A percentile compares a stretch with the other conserved stretches of the same genome.
These are phyloP conservation scores for Folsomia manolachei DNA, from an alignment of 2,888 invertebrate genomes.

Conservation along the genomic window DNA sequence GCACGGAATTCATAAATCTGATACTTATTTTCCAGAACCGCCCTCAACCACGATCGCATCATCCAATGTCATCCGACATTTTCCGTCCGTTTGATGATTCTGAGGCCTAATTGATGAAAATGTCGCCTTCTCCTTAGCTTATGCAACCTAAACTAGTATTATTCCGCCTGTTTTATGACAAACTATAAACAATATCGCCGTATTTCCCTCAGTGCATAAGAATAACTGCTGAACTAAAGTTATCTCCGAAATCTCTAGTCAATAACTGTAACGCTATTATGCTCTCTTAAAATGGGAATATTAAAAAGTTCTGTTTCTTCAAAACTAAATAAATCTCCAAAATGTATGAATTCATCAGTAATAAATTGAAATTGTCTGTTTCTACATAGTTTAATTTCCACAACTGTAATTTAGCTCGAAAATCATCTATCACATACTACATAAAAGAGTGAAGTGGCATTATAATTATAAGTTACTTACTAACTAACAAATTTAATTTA, in stretches of 20 bases:
- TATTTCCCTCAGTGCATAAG: slow-evolving; percentile 30
- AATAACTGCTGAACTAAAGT: slow-evolving; percentile 22
- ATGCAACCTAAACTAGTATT: slow-evolving; percentile 7
- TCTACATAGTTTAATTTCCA: slow-evolving; percentile 3
- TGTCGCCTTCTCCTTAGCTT: background rate
- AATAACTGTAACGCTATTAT: background rate
- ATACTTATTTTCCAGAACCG: too few species aligned
- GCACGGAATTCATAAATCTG: too few species aligned
- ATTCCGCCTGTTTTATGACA: slow-evolving; percentile 9
- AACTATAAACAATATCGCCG: slow-evolving; percentile 19
- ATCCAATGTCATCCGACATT: slow-evolving; percentile 41
- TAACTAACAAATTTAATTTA: background rate
- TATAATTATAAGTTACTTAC: background rate
- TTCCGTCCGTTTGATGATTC: slow-evolving; percentile 48
- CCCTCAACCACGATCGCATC: background rate
- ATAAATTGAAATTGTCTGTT: background rate
- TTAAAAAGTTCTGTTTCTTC: background rate
- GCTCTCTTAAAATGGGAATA: background rate
- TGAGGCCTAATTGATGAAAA: slow-evolving; percentile 35
- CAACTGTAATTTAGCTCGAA: background rate
- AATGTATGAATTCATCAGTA: background rate
- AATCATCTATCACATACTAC: background rate
- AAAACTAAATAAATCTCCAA: background rate
- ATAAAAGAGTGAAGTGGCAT: background rate
- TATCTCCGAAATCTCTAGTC: slow-evolving; percentile 1